Base-by-base conservation (phyloP, 2,888 invertebrate genomes). In the Dusona sp. region DNA sequence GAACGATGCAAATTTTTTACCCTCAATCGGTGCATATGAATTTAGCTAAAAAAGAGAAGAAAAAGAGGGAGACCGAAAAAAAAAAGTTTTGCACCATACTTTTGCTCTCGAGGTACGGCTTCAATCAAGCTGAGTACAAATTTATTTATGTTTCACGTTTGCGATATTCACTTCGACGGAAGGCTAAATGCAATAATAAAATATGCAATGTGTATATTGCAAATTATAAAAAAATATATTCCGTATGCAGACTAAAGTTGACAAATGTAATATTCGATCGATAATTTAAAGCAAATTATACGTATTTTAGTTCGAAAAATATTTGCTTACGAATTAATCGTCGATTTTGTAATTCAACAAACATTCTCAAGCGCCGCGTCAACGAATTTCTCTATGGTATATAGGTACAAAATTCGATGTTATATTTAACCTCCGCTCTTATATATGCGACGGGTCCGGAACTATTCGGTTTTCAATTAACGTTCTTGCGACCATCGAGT, bases 1-100 rank as follows among this genome's bases (percentile, higher is more conserved):
- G 86, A 86, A 75, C 78, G 86, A 83, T 86, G 86, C 86, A 86
- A 78, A 86, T 84, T 86, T 86, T 86, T 86, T 80, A 86, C 67
- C 51, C 70, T 61, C 67, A 78, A 84, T 70, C 80, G 77, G 54
- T 85, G 85, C 85, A 81, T 78, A 85, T 81, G 85, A 85, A 81
- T 85, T 85, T 73, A 81, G 72, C 78, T 54, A 78, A 57, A 81
- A 81, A 77, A 61, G 75, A 75, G 73, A 54, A n/a, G 38, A 45
- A 74, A 54, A 67, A 33, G 11, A 38, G 25, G 29, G 51, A n/a
- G 42, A 7, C 19, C 70, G 48, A 75, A 68, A 78, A 70, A 42
- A n/a, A 29, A 68, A 45, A 61, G 36, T 33, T 70, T 33, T n/a
- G 16, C 64, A 33, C 48, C 54, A n/a, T n/a, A 16, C 48, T 33